These are phyloP conservation scores for Drosophila ercepeae DNA, from an alignment of 1,140 invertebrate genomes.

Conservation along the genomic window DNA sequence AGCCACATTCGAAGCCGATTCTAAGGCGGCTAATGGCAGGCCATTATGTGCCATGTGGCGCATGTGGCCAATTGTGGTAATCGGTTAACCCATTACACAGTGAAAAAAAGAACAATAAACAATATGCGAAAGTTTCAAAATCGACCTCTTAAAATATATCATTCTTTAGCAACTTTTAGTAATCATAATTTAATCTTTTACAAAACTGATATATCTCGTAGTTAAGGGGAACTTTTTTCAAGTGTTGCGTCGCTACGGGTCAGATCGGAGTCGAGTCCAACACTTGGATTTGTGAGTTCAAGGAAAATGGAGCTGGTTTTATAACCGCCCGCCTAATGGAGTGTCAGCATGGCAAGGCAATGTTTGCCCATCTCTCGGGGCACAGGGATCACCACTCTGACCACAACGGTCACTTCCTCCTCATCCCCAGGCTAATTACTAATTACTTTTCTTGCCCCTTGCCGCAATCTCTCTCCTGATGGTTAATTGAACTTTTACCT, in stretches of 20 bases:
- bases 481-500: slow-evolving; percentile 61
- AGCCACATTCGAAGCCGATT: slow-evolving; percentile 41
- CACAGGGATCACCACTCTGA: slow-evolving; percentile 8
- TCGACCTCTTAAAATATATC: no score
- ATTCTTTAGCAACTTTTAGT: no score
- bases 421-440: neutral
- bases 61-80: slow-evolving; percentile 40
- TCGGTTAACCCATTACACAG: slow-evolving; percentile 12
- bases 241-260: slow-evolving; percentile 13
- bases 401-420: slow-evolving; percentile 29
- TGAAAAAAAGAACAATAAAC: neutral
- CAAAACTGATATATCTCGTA: no score
- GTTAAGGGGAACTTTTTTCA: neutral
- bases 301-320: slow-evolving; percentile 74
- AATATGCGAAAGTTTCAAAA: no score
- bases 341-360: slow-evolving; percentile 34
- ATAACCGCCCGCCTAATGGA: slow-evolving; percentile 37
- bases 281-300: slow-evolving; percentile 51
- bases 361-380: slow-evolving; percentile 29
- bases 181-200: neutral
- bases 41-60: slow-evolving; percentile 27
- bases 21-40: slow-evolving; percentile 41
- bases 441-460: neutral
- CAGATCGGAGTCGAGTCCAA: slow-evolving; percentile 21
- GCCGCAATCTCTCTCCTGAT: neutral